Evolutionary conservation across 2,797 vertebrate species (phyloP).

Genomic region (Typhlichthys subterraneus): DNA sequence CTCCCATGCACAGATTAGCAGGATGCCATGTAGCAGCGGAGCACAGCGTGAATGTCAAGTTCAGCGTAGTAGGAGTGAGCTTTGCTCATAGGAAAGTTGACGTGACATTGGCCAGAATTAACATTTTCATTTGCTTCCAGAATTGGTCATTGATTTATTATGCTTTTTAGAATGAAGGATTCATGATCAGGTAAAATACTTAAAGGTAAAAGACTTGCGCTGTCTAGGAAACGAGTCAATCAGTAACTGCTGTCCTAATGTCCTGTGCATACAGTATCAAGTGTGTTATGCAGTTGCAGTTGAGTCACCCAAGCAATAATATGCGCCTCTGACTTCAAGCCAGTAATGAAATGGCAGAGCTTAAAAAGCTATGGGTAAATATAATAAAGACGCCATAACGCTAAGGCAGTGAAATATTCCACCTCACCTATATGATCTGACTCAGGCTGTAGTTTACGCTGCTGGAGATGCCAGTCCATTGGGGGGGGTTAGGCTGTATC

Average conservation of each 20-base stretch:
- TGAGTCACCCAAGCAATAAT: conserved; percentile 1
- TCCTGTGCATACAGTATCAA: no score
- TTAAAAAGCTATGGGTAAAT: not conserved
- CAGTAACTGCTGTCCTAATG: no score
- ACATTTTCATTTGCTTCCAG: no score
- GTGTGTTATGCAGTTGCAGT: not conserved
- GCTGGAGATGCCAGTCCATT: conserved; percentile 23
- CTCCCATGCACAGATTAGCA: conserved; percentile 55
- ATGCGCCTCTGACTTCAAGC: not conserved
- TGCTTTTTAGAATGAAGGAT: no score
- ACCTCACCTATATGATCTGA: conserved; percentile 42
- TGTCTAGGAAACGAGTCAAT: no score
- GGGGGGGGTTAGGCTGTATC: conserved; percentile 30
- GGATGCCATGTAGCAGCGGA: conserved; percentile 39
- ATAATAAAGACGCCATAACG: not conserved
- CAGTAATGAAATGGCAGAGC: not conserved
- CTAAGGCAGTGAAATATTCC: conserved; percentile 19
- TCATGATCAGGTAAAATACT: no score
- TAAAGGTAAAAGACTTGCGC: no score
- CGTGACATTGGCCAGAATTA: no score
- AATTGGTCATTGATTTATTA: no score
- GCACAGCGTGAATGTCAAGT: not conserved
- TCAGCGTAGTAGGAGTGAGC: no score
- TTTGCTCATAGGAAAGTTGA: no score
- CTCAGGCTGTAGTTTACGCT: conserved; percentile 20